A percentile compares a stretch with the other conserved stretches of the same genome.
These are phyloP conservation scores for Tangachromis dhanisi DNA, from an alignment of 2,113 vertebrate species.

Conservation along the genomic window DNA sequence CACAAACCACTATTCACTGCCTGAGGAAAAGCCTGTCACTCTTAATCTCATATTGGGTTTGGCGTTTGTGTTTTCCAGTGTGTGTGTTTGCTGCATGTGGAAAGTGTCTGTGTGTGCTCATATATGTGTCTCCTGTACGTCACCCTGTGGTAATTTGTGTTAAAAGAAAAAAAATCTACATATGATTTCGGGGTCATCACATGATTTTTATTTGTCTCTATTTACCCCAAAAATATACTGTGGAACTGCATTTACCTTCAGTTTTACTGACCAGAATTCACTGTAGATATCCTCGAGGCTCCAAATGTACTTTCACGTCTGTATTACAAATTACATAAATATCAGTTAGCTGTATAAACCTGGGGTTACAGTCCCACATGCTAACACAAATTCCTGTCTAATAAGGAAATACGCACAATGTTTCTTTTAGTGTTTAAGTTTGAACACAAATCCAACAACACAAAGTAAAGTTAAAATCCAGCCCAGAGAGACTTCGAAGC, in stretches of 20 bases:
- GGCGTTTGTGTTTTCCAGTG: not conserved
- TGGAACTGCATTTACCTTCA: not conserved
- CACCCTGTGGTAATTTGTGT: constrained; percentile 6
- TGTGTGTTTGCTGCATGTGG: not conserved
- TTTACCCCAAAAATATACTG: not conserved
- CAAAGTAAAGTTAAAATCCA: not conserved
- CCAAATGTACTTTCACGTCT: not conserved
- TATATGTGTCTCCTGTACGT: not conserved
- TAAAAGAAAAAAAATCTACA: constrained; percentile 4
- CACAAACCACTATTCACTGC: constrained; percentile 7
- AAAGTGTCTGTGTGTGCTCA: not conserved
- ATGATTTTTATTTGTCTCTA: not conserved
- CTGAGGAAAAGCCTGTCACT: constrained; percentile 46
- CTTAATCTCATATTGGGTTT: constrained; percentile 27
- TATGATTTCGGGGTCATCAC: not conserved
- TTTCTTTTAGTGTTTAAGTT: not conserved
- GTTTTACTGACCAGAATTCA: not conserved
- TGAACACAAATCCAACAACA: not conserved
- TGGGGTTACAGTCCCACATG: not conserved
- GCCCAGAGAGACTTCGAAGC: not conserved
- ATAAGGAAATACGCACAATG: not conserved
- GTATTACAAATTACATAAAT: not conserved
- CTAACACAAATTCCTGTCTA: not conserved
- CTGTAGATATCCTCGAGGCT: not conserved
- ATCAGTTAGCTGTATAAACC: not conserved